Conservation (phyloP, 2,113 vertebrate genomes). For the Pampusana beccarii region DNA sequence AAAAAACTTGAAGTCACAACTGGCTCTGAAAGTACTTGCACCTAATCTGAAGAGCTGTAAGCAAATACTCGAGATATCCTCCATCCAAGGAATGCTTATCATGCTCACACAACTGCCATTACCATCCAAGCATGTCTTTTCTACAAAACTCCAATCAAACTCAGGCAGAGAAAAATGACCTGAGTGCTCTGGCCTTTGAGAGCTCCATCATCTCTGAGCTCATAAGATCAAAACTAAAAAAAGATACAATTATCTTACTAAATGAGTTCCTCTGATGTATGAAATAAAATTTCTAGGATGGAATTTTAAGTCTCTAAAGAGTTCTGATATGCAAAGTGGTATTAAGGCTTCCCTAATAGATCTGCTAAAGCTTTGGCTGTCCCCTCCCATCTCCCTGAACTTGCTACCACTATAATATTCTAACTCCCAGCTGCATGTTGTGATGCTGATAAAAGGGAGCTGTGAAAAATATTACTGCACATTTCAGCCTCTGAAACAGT, state of each 20-base stretch:
- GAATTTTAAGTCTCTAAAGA: slow-evolving; percentile 6
- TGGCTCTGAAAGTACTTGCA: neutral
- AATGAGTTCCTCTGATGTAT: slow-evolving; percentile 1
- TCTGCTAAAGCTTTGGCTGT: neutral
- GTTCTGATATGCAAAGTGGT: neutral
- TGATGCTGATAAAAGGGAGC: neutral
- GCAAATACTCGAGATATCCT: neutral
- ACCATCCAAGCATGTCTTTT: slow-evolving; percentile 6
- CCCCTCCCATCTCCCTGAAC: neutral
- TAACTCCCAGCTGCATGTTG: neutral
- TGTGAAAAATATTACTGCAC: neutral
- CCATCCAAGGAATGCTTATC: neutral
- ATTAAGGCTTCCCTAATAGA: neutral
- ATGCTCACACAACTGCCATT: neutral
- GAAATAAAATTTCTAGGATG: neutral
- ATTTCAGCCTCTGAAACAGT: neutral
- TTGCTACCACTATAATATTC: neutral
- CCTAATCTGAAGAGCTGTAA: neutral
- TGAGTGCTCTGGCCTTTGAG: neutral
- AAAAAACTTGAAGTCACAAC: neutral
- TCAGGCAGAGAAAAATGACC: neutral
- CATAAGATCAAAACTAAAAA: neutral
- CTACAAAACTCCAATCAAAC: neutral
- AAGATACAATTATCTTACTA: slow-evolving; percentile 13
- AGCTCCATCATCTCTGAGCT: neutral